Base-by-base conservation (phyloP, 2,797 vertebrate genomes). In the Notamacropus eugenii region DNA sequence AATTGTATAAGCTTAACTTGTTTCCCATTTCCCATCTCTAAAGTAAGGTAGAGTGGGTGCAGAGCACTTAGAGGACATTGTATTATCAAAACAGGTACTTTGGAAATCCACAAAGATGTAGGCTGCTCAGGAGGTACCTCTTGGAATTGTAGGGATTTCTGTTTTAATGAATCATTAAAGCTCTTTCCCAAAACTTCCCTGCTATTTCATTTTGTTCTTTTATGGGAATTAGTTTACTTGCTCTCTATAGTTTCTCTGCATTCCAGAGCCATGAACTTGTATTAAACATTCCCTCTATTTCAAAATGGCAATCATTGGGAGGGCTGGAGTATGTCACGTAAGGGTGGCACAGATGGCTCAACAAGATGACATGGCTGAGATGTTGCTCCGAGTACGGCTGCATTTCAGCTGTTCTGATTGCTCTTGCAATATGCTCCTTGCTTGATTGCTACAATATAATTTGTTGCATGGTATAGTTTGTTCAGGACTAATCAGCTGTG, bases 381-480 rank as follows among this genome's bases (percentile, higher is more conserved):
- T 27, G 6, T 92, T 90, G 74, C 92, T 91, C 52, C 94, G 16
- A 90, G 14, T 50, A 46, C 93, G 92, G 50, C 58, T 58, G 90
- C 8, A 16, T 90, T 52, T 97, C 90, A 31, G 4, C 91, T 91
- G 90, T 93, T 94, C 92, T 95, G 55, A 90, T 54, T 40, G 96
- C 40, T 52, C 12, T 91, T 91, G 91, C 50, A 22, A 58, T 91
- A 46, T 91, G 28, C 29, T 58, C 90, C 90, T 91, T 91, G 9
- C 46, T 57, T 57, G 59, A 91, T 74, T 58, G 14, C 56, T 67
- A 54, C 67, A 58, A 95, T 57, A 87, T 95, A 58, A 96, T 95
- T 97, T 96, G 96, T 94, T 90, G 67, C 96, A 96, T 95, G 90
- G 62, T 59, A 59, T 95, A 16, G 67, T 96, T 95, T 97, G 62